Evolutionary conservation across 2,888 invertebrate genomes (phyloP).

Genomic region (Aplocera efformata): DNA sequence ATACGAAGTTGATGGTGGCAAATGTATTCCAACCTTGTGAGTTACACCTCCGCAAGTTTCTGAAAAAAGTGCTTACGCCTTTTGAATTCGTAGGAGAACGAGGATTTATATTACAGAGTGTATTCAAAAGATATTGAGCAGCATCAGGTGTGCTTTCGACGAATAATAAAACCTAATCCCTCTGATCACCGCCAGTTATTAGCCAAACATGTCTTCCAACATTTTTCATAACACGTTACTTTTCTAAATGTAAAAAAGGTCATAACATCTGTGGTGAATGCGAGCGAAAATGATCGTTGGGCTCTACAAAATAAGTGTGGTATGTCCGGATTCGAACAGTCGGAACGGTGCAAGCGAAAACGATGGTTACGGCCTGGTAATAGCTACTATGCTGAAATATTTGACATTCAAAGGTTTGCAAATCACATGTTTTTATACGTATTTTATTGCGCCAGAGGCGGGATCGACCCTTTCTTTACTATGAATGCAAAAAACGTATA

Average conservation of each 20-base stretch:
- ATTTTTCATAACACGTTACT: conserved; percentile 6
- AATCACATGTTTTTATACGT: conserved; percentile 19
- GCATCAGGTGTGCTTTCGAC: too few relatives aligned
- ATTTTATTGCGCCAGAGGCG: conserved; percentile 15
- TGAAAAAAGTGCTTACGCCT: too few relatives aligned
- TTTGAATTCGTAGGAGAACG: too few relatives aligned
- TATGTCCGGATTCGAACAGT: neutral
- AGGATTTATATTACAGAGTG: too few relatives aligned
- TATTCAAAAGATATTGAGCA: too few relatives aligned
- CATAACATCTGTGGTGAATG: neutral
- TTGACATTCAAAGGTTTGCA: conserved; percentile 10
- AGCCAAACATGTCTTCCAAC: conserved; percentile 1
- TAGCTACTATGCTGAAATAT: conserved; percentile 6
- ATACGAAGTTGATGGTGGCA: too few relatives aligned
- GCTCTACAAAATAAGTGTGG: neutral
- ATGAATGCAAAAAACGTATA: conserved; percentile 10
- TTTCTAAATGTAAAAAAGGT: neutral
- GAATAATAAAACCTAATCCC: conserved; percentile 4
- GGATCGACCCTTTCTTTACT: conserved; percentile 10
- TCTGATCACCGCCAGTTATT: conserved; percentile 5
- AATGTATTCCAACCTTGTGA: too few relatives aligned
- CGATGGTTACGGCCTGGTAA: conserved; percentile 6
- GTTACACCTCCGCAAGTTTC: too few relatives aligned
- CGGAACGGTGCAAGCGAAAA: neutral
- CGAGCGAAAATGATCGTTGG: conserved; percentile 2